These are phyloP conservation scores for Chaetodon trifasciatus DNA, from an alignment of 2,797 vertebrate genomes.

Conservation along the genomic window DNA sequence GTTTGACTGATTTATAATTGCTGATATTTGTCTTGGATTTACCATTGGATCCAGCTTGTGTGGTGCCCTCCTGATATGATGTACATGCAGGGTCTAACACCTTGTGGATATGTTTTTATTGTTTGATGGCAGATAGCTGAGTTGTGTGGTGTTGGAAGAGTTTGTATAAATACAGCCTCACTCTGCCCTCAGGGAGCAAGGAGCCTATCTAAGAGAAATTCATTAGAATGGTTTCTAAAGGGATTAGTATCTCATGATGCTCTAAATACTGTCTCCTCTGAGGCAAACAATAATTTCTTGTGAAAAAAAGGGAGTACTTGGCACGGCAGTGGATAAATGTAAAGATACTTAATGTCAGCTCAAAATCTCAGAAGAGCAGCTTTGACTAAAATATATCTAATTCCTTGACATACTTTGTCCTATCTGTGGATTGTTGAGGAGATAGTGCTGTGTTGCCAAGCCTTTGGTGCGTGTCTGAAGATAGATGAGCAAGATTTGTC, in stretches of 20 bases:
- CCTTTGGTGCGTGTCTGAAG: slow-evolving; percentile 55
- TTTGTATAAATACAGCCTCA: not conserved
- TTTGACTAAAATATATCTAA: slow-evolving; percentile 12
- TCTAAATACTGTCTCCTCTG: not conserved
- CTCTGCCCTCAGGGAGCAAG: not conserved
- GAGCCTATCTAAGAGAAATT: slow-evolving; percentile 19
- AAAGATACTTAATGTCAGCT: slow-evolving; percentile 17
- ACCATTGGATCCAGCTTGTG: slow-evolving; percentile 6
- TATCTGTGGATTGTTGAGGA: slow-evolving; percentile 31
- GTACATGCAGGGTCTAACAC: not conserved
- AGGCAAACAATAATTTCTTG: slow-evolving; percentile 14
- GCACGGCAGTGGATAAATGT: slow-evolving; percentile 22
- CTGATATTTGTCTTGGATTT: slow-evolving; percentile 39
- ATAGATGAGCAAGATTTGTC: slow-evolving; percentile 68
- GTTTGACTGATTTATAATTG: slow-evolving; percentile 39
- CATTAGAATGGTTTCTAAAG: slow-evolving; percentile 29
- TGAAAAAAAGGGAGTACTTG: not conserved
- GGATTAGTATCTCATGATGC: slow-evolving; percentile 17
- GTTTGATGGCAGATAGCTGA: not conserved
- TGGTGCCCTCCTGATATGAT: not conserved
- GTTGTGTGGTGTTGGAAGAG: not conserved
- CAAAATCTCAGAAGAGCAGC: slow-evolving; percentile 12
- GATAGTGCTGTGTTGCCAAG: slow-evolving; percentile 43
- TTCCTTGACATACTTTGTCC: slow-evolving; percentile 34
- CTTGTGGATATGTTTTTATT: not conserved